phyloP scores from a whole-genome alignment of 2,113 vertebrate species.

The Python bivittatus region DNA sequence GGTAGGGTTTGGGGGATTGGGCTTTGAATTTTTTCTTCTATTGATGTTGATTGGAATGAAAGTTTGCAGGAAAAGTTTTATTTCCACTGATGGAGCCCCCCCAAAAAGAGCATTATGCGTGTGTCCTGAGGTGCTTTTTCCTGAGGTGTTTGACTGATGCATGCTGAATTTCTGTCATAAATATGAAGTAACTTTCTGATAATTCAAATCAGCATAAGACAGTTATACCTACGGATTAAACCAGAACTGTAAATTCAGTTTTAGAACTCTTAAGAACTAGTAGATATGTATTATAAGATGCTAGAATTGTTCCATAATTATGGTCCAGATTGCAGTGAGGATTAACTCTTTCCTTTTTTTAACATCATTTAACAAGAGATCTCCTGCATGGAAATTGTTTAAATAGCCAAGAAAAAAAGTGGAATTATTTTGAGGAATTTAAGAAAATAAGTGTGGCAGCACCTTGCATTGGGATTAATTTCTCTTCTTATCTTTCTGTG shows the following conservation, averaged over 20 bases:
- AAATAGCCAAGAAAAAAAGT: background rate
- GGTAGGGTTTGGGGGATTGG: no score
- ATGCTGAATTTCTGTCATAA: background rate
- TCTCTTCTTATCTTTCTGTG: background rate
- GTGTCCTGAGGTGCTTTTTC: background rate
- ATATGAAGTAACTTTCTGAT: background rate
- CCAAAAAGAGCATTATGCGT: background rate
- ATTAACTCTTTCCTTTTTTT: background rate
- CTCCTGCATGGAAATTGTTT: background rate
- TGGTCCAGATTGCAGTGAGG: background rate
- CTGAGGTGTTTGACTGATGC: background rate
- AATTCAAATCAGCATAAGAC: background rate
- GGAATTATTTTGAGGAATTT: background rate
- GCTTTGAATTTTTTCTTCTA: no score
- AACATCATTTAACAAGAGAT: background rate
- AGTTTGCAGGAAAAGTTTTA: no score
- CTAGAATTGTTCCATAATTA: no score
- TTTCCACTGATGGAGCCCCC: no score
- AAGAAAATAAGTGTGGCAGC: background rate
- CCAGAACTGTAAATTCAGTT: background rate
- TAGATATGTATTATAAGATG: background rate
- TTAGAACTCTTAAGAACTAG: background rate
- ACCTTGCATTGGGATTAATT: constrained; percentile 3
- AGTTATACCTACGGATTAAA: background rate
- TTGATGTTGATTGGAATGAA: no score